phyloP scores from a whole-genome alignment of 1,140 invertebrate species.

The Pentalonia nigronervosa region DNA sequence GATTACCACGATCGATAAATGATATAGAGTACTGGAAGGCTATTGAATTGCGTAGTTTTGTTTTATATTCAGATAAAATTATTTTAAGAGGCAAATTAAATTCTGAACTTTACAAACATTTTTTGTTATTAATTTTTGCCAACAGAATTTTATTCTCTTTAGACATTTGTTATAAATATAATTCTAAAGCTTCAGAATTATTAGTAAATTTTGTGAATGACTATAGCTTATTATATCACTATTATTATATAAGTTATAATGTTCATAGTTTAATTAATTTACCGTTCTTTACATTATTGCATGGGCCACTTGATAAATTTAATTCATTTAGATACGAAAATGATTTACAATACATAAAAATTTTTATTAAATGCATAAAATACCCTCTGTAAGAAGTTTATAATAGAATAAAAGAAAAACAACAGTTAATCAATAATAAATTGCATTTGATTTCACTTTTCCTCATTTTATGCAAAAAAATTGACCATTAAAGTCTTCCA shows the following conservation, averaged over 20 bases:
- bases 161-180: conserved; percentile 29
- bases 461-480: neutral
- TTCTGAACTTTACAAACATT: neutral
- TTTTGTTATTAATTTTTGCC: neutral
- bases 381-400: neutral
- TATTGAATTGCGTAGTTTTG: neutral
- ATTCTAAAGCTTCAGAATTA: neutral
- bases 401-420: conserved; percentile 32
- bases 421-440: neutral
- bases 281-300: too few species aligned
- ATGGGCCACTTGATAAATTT: too few species aligned
- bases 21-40: neutral
- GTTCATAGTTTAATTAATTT: conserved; percentile 23
- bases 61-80: neutral
- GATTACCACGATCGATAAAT: neutral
- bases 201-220: neutral
- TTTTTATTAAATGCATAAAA: too few species aligned
- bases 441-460: neutral
- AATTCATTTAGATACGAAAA: too few species aligned
- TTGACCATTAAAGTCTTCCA: neutral
- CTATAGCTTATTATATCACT: neutral
- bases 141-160: neutral
- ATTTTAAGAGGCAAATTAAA: neutral
- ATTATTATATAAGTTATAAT: neutral
- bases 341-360: too few species aligned